These are phyloP conservation scores for Pipistrellus pygmaeus DNA, from an alignment of 2,797 vertebrate species.

Conservation along the genomic window DNA sequence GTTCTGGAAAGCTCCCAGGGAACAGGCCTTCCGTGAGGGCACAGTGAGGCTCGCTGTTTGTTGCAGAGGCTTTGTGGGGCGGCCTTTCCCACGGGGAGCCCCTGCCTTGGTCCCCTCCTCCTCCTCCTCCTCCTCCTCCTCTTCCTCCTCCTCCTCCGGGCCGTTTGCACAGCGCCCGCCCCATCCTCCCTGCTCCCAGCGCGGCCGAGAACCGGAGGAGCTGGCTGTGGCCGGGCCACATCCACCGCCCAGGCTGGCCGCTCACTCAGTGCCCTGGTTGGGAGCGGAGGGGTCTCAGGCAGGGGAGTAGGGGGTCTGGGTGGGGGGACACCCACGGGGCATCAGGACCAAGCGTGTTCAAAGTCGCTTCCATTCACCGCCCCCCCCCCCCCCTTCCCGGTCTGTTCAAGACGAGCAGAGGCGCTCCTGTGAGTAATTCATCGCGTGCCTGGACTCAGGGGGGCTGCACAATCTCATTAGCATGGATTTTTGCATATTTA, in stretches of 20 bases:
- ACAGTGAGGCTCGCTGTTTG: neutral
- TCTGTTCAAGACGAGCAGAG: slow-evolving; percentile 95
- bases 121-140: accelerated
- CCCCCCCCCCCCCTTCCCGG: slow-evolving; percentile 74
- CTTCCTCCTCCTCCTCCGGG: accelerated
- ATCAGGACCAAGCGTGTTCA: slow-evolving; percentile 87
- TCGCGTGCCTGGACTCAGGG: slow-evolving; percentile 96
- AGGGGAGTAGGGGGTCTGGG: neutral
- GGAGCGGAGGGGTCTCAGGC: neutral
- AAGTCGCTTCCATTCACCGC: slow-evolving; percentile 91
- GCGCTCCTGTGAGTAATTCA: slow-evolving; percentile 98
- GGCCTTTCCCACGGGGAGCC: neutral
- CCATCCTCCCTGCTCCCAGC: neutral
- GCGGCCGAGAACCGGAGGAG: neutral
- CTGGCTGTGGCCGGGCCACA: neutral
- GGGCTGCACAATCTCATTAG: slow-evolving; percentile 99
- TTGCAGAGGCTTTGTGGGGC: neutral
- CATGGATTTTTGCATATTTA: slow-evolving; percentile 99
- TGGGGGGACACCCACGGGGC: neutral
- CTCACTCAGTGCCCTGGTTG: slow-evolving; percentile 81
- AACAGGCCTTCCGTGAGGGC: neutral
- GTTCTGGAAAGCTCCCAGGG: neutral
- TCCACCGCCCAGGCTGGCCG: slow-evolving; percentile 63
- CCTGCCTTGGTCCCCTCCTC: too few species aligned
- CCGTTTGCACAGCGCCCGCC: neutral